Conservation (phyloP, 2,888 invertebrate genomes). For the Galeopsomyia nigrocyanea region DNA sequence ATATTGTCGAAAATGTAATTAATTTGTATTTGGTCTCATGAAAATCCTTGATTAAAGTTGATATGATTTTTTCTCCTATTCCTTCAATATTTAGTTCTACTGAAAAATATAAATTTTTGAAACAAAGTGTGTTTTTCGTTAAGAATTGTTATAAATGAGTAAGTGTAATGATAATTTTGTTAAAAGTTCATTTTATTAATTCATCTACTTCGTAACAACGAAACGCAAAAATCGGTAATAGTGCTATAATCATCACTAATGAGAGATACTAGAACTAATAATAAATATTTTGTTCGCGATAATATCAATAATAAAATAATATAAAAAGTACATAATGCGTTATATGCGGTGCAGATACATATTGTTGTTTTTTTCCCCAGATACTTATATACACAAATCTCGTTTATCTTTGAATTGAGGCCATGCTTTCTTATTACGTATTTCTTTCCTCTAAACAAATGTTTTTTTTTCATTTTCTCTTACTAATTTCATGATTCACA, state of each 20-base stretch:
- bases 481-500: constrained; percentile 17
- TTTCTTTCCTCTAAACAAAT: constrained; percentile 32
- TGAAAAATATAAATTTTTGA: too few relatives aligned
- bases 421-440: constrained; percentile 46
- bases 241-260: constrained; percentile 45
- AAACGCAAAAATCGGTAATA: constrained; percentile 41
- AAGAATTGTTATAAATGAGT: too few relatives aligned
- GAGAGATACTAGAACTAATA: constrained; percentile 42
- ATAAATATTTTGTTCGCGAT: constrained; percentile 48
- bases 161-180: not conserved
- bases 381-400: constrained; percentile 43
- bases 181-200: constrained; percentile 47
- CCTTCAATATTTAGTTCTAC: too few relatives aligned
- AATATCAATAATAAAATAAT: constrained; percentile 48
- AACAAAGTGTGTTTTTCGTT: too few relatives aligned
- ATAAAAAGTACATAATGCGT: constrained; percentile 45
- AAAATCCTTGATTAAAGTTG: too few relatives aligned
- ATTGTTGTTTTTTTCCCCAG: constrained; percentile 21
- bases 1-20: too few relatives aligned
- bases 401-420: constrained; percentile 42
- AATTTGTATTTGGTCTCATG: too few relatives aligned
- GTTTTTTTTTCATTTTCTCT: too few relatives aligned
- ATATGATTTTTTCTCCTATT: too few relatives aligned
- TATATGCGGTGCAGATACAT: constrained; percentile 45
- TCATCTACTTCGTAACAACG: constrained; percentile 42